Percentiles rank a stretch among this genome's conserved stretches.
Conservation (phyloP, 2,113 vertebrate species). For the Grammomys surdaster region DNA sequence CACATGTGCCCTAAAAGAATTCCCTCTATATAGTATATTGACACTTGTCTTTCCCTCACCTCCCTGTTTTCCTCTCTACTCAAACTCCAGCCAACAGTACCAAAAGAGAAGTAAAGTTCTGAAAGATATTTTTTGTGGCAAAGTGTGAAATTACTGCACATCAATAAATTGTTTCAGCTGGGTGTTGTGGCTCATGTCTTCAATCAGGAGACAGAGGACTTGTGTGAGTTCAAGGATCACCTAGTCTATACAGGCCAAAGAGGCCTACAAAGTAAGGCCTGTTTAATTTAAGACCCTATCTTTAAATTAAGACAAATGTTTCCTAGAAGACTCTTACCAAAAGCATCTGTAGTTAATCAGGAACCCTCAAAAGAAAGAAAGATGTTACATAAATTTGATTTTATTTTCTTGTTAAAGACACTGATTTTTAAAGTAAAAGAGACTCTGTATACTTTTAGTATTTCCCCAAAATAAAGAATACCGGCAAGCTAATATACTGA, state of each 20-base stretch:
- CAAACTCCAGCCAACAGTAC: not conserved
- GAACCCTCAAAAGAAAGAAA: not conserved
- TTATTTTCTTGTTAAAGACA: conserved; percentile 5
- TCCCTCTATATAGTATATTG: not conserved
- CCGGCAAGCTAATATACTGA: not conserved
- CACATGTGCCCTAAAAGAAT: not conserved
- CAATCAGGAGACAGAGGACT: not conserved
- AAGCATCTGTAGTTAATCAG: conserved; percentile 2
- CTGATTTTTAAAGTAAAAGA: conserved; percentile 14
- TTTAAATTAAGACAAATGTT: not conserved
- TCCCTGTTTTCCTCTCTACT: not conserved
- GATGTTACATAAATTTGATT: not conserved
- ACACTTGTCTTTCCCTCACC: not conserved
- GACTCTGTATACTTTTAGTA: not conserved
- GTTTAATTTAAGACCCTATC: not conserved
- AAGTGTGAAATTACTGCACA: conserved; percentile 2
- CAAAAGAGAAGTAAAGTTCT: conserved; percentile 12
- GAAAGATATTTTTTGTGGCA: not conserved
- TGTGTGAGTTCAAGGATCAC: not conserved
- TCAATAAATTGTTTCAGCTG: conserved; percentile 9
- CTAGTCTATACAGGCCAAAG: not conserved
- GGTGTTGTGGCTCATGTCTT: not conserved
- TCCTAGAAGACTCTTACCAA: not conserved
- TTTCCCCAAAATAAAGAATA: conserved; percentile 32
- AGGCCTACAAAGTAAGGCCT: not conserved